phyloP scores from a whole-genome alignment of 2,888 invertebrate genomes.

The Cephonodes hylas region DNA sequence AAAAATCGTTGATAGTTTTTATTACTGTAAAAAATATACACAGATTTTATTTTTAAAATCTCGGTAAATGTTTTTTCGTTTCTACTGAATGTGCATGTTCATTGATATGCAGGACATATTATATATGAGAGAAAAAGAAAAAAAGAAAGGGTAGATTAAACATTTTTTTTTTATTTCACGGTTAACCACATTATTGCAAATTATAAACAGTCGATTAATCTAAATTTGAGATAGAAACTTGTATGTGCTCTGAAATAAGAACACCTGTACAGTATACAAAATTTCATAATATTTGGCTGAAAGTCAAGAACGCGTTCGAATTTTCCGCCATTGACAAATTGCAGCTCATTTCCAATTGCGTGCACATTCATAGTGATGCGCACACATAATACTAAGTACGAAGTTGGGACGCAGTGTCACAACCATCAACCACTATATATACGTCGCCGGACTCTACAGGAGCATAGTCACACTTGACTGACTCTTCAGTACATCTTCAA shows the following conservation, averaged over 20 bases:
- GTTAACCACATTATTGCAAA: not conserved
- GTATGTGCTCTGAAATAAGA: not conserved
- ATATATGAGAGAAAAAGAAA: too few species aligned
- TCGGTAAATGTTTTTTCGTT: too few species aligned
- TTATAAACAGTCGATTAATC: not conserved
- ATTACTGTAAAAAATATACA: too few species aligned
- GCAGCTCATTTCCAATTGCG: slow-evolving; percentile 74
- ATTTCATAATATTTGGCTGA: slow-evolving; percentile 67
- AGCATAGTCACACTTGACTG: slow-evolving; percentile 68
- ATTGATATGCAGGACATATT: too few species aligned
- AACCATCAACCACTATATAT: slow-evolving; percentile 66
- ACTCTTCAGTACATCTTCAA: slow-evolving; percentile 50
- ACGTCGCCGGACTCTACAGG: slow-evolving; percentile 50
- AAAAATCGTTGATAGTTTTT: too few species aligned
- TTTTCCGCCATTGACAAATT: slow-evolving; percentile 76
- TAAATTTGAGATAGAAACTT: not conserved
- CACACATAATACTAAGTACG: slow-evolving; percentile 68
- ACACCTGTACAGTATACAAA: not conserved
- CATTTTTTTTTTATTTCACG: too few species aligned
- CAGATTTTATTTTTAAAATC: too few species aligned
- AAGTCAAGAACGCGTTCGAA: slow-evolving; percentile 67
- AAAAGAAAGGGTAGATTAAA: too few species aligned
- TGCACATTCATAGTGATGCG: slow-evolving; percentile 70
- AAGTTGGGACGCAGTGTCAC: slow-evolving; percentile 66
- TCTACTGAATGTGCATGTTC: too few species aligned